A percentile compares a stretch with the other conserved stretches of the same genome.
phyloP scores from a whole-genome alignment of 2,113 vertebrate genomes.

The Atrichornis clamosus region DNA sequence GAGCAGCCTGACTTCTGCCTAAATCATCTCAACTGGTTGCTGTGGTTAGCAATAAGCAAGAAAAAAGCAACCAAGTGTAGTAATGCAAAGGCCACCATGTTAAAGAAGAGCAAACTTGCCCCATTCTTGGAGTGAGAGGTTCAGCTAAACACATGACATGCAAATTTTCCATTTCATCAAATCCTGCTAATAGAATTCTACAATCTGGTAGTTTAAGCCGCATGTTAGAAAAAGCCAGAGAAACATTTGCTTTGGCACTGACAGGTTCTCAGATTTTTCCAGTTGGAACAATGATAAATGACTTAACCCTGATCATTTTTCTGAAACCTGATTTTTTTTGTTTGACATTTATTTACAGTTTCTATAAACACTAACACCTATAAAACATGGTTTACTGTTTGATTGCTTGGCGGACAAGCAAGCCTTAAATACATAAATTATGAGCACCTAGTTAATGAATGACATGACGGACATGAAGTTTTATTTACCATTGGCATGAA shows the following conservation, averaged over 20 bases:
- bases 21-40: rapidly evolving
- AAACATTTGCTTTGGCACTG: slow-evolving; percentile 72
- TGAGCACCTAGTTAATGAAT: slow-evolving; percentile 79
- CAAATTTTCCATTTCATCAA: slow-evolving; percentile 59
- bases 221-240: slow-evolving; percentile 37
- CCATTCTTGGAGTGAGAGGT: background rate
- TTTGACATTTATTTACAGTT: slow-evolving; percentile 84
- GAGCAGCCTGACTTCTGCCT: background rate
- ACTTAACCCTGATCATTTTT: slow-evolving; percentile 73
- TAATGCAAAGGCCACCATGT: background rate
- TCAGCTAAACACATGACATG: background rate
- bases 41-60: background rate
- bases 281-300: slow-evolving; percentile 80
- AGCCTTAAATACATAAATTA: slow-evolving; percentile 78
- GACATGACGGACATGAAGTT: slow-evolving; percentile 73
- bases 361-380: slow-evolving; percentile 86
- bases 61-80: too few relatives aligned
- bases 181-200: slow-evolving; percentile 24
- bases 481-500: slow-evolving; percentile 75
- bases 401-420: slow-evolving; percentile 70
- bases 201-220: slow-evolving; percentile 31
- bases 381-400: slow-evolving; percentile 75
- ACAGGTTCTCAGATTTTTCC: slow-evolving; percentile 66
- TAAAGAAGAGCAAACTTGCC: background rate
- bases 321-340: slow-evolving; percentile 74